A percentile compares a stretch with the other conserved stretches of the same genome.
These are phyloP conservation scores for Drosophila quadrilineata DNA, from an alignment of 1,140 invertebrate genomes.

Conservation along the genomic window DNA sequence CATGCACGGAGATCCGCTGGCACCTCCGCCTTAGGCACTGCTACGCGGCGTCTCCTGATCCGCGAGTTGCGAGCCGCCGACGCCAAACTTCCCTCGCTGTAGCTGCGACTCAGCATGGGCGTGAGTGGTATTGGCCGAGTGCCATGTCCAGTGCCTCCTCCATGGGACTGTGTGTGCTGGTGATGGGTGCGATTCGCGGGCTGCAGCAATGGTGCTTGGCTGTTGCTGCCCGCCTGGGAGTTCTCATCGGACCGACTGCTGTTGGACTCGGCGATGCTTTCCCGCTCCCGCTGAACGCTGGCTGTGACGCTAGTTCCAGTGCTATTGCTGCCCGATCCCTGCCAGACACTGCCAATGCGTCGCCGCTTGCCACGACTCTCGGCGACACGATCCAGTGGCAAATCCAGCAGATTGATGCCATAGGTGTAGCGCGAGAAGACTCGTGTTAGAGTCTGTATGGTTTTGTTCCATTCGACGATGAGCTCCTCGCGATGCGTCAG, in stretches of 20 bases:
- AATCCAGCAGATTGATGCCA: constrained; percentile 93
- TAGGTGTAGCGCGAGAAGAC: constrained; percentile 97
- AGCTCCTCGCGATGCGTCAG: constrained; percentile 97
- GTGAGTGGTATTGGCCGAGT: constrained; percentile 64
- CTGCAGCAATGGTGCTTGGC: constrained; percentile 17
- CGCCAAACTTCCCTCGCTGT: constrained; percentile 83
- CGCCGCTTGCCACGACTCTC: constrained; percentile 91
- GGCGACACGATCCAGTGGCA: constrained; percentile 91
- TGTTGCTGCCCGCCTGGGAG: constrained; percentile 46
- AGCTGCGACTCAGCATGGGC: constrained; percentile 81
- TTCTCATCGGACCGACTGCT: constrained; percentile 74
- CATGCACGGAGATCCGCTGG: constrained; percentile 81
- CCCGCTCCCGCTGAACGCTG: constrained; percentile 40
- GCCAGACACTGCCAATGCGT: constrained; percentile 82
- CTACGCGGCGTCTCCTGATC: constrained; percentile 45
- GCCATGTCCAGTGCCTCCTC: constrained; percentile 29
- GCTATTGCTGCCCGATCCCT: constrained; percentile 57
- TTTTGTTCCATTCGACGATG: constrained; percentile 99
- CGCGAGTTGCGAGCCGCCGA: constrained; percentile 70
- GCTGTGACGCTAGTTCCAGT: constrained; percentile 8
- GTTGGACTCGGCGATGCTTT: constrained; percentile 55
- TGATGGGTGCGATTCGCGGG: constrained; percentile 47
- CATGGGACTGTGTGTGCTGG: constrained; percentile 65
- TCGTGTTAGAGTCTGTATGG: constrained; percentile 96
- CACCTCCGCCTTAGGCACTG: constrained; percentile 33